These are phyloP conservation scores for Euclidia mi DNA, from an alignment of 2,888 invertebrate genomes.

Conservation along the genomic window DNA sequence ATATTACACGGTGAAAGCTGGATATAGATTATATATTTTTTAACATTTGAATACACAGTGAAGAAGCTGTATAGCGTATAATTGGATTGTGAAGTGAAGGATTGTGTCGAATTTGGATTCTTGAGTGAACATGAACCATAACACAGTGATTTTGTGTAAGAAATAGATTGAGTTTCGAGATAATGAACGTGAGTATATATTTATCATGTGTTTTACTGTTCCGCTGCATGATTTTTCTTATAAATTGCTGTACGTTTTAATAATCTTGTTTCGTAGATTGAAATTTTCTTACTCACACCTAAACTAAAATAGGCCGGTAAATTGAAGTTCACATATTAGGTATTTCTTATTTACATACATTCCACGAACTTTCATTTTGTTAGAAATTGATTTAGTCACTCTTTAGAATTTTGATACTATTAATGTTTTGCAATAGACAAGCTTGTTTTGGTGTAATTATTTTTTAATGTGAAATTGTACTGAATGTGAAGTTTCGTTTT, in stretches of 20 bases:
- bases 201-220: slow-evolving; percentile 11
- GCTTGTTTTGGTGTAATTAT: slow-evolving; percentile 14
- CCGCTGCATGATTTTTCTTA: slow-evolving; percentile 34
- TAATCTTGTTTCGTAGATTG: neutral
- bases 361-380: no score
- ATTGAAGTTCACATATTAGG: slow-evolving; percentile 5
- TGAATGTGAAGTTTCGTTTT: slow-evolving; percentile 20
- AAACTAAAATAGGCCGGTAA: slow-evolving; percentile 6
- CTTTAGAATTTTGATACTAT: no score
- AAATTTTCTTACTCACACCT: neutral
- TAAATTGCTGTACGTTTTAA: slow-evolving; percentile 5
- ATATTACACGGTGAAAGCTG: slow-evolving; percentile 32
- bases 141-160: slow-evolving; percentile 23
- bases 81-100: slow-evolving; percentile 32
- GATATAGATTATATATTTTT: slow-evolving; percentile 24
- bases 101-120: slow-evolving; percentile 35
- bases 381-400: no score
- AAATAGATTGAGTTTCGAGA: slow-evolving; percentile 22
- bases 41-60: slow-evolving; percentile 18
- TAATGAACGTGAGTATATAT: slow-evolving; percentile 48
- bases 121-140: slow-evolving; percentile 30
- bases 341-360: neutral
- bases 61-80: slow-evolving; percentile 19
- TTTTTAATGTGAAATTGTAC: slow-evolving; percentile 3
- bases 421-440: neutral